A percentile compares a stretch with the other conserved stretches of the same genome.
Conservation (phyloP, 2,888 invertebrate genomes). For the Oeneis ivallda region DNA sequence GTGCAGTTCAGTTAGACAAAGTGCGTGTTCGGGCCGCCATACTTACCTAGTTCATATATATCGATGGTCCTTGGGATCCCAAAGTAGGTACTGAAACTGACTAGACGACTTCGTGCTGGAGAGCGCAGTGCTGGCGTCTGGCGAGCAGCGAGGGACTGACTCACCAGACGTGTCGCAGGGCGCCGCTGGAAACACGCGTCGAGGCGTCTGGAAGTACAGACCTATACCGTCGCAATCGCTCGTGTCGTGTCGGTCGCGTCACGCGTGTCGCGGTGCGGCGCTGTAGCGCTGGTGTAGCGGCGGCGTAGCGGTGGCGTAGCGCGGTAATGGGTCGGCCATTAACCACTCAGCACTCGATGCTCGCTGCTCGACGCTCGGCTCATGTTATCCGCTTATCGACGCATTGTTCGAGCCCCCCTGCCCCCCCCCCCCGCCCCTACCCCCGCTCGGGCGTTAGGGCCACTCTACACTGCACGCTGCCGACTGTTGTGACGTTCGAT, state of each 20-base stretch:
- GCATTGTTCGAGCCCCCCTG: slow-evolving; percentile 35
- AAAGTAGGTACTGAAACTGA: no score
- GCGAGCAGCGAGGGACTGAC: no score
- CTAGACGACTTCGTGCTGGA: no score
- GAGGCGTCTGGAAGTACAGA: no score
- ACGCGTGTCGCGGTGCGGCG: neutral
- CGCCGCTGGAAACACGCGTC: no score
- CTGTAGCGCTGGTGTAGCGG: neutral
- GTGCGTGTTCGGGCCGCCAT: no score
- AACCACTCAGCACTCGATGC: slow-evolving; percentile 41
- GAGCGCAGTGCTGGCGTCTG: no score
- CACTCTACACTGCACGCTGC: neutral
- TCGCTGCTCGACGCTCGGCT: slow-evolving; percentile 19
- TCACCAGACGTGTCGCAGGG: no score
- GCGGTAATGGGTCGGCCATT: slow-evolving; percentile 42
- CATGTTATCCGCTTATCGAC: slow-evolving; percentile 42
- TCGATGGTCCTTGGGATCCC: no score
- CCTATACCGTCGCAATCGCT: no score
- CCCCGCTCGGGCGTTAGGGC: neutral
- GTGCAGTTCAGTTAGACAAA: no score
- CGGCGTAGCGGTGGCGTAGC: neutral
- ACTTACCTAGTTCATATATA: no score
- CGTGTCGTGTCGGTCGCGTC: neutral
- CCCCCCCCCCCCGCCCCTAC: neutral
- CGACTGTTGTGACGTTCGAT: neutral